Evolutionary conservation across 2,113 vertebrate species (phyloP).

Genomic region (Egretta garzetta): DNA sequence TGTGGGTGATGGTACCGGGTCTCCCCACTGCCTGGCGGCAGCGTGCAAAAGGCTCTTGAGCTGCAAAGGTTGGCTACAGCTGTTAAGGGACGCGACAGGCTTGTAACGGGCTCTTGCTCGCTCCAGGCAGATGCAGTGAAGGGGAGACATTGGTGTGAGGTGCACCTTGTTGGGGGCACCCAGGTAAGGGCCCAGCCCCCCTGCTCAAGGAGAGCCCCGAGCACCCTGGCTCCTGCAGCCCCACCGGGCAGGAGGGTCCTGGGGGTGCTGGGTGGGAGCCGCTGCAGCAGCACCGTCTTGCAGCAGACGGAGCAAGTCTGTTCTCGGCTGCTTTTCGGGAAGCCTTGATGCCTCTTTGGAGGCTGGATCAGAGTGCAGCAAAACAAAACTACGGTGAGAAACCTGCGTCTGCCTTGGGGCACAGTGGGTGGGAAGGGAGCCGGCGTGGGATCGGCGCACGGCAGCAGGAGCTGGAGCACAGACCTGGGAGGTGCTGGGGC

Average conservation of each 20-base stretch:
- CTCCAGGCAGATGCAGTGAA: background rate
- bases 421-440: fast-evolving
- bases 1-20: background rate
- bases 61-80: background rate
- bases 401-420: background rate
- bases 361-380: background rate
- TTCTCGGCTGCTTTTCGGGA: background rate
- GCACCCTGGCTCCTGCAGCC: background rate
- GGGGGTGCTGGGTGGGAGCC: background rate
- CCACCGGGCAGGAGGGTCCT: background rate
- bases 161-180: background rate
- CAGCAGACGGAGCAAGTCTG: background rate
- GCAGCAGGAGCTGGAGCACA: background rate
- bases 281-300: background rate
- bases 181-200: background rate
- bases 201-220: too few relatives aligned
- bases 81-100: background rate
- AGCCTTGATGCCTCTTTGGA: background rate
- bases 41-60: too few relatives aligned
- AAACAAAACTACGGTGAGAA: background rate
- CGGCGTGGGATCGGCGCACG: fast-evolving
- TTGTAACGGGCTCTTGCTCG: background rate
- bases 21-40: background rate
- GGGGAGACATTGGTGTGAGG: background rate
- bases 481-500: background rate